Percentiles rank a stretch among this genome's conserved stretches.
Conservation (phyloP, 1,140 invertebrate genomes). For the Uloborus diversus region DNA sequence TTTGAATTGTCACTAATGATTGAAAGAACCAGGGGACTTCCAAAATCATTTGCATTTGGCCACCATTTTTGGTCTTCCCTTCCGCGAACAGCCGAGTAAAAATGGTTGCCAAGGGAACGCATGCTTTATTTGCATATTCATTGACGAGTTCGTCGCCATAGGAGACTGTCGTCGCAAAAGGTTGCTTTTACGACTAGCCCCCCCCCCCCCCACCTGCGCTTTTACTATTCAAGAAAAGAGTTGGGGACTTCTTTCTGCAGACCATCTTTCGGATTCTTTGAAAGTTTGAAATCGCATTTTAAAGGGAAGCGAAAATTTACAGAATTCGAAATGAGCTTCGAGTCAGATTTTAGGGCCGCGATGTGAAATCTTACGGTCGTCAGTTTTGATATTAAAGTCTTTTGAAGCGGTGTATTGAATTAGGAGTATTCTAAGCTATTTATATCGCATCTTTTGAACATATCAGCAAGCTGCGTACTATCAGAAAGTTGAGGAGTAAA, state of each 20-base stretch:
- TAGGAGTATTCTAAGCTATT: too few species aligned
- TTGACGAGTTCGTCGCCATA: slow-evolving; percentile 13
- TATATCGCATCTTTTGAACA: too few species aligned
- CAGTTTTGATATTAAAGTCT: too few species aligned
- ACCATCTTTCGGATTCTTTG: not conserved
- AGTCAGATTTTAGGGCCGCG: too few species aligned
- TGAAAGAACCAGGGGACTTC: not conserved
- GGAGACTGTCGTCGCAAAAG: slow-evolving; percentile 9
- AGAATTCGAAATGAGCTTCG: too few species aligned
- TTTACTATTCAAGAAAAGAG: not conserved
- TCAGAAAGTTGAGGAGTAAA: too few species aligned
- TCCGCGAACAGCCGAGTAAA: slow-evolving; percentile 2
- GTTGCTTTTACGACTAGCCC: not conserved
- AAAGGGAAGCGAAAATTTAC: too few species aligned
- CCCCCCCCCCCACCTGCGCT: not conserved
- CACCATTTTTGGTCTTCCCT: slow-evolving; percentile 15
- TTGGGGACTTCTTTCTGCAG: not conserved
- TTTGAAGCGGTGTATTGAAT: too few species aligned
- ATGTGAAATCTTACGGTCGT: too few species aligned
- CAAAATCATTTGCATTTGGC: not conserved
- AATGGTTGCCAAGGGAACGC: slow-evolving; percentile 19
- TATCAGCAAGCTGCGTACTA: too few species aligned
- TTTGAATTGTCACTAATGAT: slow-evolving; percentile 37
- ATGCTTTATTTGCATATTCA: slow-evolving; percentile 50
- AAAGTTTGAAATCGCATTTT: not conserved